Evolutionary conservation across 1,140 invertebrate genomes (phyloP).

Genomic region (Polyergus mexicanus): DNA sequence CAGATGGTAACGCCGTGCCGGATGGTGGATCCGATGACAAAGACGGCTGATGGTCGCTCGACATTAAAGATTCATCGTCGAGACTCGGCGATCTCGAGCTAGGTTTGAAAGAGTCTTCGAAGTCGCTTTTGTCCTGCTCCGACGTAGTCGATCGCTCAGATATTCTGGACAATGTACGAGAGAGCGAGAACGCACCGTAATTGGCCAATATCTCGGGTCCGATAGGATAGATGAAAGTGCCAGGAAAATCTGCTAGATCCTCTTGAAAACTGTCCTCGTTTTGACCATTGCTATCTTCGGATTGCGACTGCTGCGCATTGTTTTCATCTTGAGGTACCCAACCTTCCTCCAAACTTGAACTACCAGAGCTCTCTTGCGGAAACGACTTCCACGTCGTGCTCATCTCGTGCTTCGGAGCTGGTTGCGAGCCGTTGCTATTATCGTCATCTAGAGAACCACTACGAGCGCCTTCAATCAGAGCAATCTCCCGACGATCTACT

Average conservation of each 20-base stretch:
- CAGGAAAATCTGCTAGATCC: constrained; percentile 91
- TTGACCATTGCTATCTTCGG: constrained; percentile 88
- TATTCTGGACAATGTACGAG: constrained; percentile 93
- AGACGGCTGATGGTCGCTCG: constrained; percentile 94
- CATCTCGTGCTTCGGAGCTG: constrained; percentile 88
- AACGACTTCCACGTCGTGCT: constrained; percentile 93
- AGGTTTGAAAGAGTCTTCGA: constrained; percentile 94
- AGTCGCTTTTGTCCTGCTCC: constrained; percentile 92
- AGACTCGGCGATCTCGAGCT: constrained; percentile 93
- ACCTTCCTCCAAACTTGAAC: constrained; percentile 93
- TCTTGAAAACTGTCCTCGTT: constrained; percentile 90
- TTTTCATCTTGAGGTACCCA: constrained; percentile 92
- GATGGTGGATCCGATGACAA: constrained; percentile 92
- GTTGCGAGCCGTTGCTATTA: constrained; percentile 91
- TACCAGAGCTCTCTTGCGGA: constrained; percentile 92
- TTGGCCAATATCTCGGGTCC: constrained; percentile 90
- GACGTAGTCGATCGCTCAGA: constrained; percentile 95
- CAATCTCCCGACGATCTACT: constrained; percentile 83
- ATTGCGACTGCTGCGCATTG: constrained; percentile 85
- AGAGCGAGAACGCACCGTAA: constrained; percentile 90
- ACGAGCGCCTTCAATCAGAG: constrained; percentile 78
- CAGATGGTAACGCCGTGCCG: constrained; percentile 83
- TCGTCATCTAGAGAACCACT: constrained; percentile 83
- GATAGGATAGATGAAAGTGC: constrained; percentile 91
- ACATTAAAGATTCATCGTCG: constrained; percentile 93